Evolutionary conservation across 1,140 invertebrate genomes (phyloP), one percentile per base, ranked within the genome.

Genomic region (Eumeta japonica): DNA sequence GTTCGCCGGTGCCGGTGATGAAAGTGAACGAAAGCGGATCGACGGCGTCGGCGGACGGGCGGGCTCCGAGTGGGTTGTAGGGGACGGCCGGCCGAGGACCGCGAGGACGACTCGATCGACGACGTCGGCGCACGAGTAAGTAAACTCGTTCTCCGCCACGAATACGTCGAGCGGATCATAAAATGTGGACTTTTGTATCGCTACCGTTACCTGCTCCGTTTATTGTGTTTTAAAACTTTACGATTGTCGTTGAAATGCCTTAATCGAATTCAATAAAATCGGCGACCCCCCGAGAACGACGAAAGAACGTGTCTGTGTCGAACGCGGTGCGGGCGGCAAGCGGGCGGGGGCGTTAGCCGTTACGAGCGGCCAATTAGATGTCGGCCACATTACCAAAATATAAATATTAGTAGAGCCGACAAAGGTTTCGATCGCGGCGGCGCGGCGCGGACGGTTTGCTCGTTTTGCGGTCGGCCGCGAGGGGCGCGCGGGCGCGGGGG

Each of bases 391-490:
- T 55, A 62, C 64, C 62, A 71, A 68, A 73, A 73, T 73, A 71
- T 71, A 71, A 71, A 74, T 71, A 74, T 73, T 73, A 73, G 68
- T 73, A 73, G 68, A 73, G 63, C 68, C 68, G 68, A 73, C 68
- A 73, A 73, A 73, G 68, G 66, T 65, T 73, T 70, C 62, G 60
- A 73, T 73, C 66, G 60, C 55, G 52, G 56, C 59, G 50, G n/a
- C n/a, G n/a, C n/a, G n/a, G n/a, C n/a, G n/a, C n/a, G n/a, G n/a
- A n/a, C 51, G 56, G 65, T 60, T 73, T 71, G 54, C 47, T 68
- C 64, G 52, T 73, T 73, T 73, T 73, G 68, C 68, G 68, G 68
- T 73, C 66, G 66, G 50, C 71, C 71, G 71, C 71, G 68, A 64
- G 66, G 64, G 68, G 52, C 61, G 68, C 68, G 68, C 66, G 71